Conservation (phyloP, 1,140 invertebrate species). For the Drosophila ficusphila region DNA sequence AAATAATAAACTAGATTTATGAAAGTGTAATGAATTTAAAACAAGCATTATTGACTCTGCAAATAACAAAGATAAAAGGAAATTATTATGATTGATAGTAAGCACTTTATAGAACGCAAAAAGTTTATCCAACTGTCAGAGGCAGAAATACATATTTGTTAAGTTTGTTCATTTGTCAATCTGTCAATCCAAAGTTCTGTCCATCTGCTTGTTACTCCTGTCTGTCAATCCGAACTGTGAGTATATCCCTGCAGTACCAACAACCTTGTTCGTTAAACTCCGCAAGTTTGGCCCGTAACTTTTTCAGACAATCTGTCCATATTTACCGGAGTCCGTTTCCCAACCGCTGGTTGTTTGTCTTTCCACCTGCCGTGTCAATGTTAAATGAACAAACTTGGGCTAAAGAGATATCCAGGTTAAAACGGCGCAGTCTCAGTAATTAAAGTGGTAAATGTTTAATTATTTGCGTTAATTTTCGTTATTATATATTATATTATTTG, state of each 20-base stretch:
- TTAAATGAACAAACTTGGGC: background rate
- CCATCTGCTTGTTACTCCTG: background rate
- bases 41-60: background rate
- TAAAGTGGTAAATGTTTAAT: background rate
- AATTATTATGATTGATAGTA: background rate
- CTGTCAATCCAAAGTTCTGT: slow-evolving; percentile 6
- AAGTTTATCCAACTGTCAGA: slow-evolving; percentile 5
- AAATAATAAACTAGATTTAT: background rate
- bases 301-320: slow-evolving; percentile 18
- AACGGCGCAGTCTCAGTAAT: background rate
- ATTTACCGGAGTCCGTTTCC: slow-evolving; percentile 6
- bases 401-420: slow-evolving; percentile 2
- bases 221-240: slow-evolving; percentile 9
- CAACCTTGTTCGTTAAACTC: slow-evolving; percentile 8
- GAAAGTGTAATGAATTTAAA: background rate
- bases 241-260: background rate
- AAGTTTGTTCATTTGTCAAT: slow-evolving; percentile 13
- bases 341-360: slow-evolving; percentile 20
- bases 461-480: slow-evolving; percentile 2
- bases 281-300: slow-evolving; percentile 17
- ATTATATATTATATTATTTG: background rate
- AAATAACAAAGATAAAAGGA: background rate
- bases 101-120: background rate
- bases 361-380: slow-evolving; percentile 7
- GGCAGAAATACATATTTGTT: background rate